These are phyloP conservation scores for Druceiella hillmani DNA, from an alignment of 2,888 invertebrate species.

Conservation along the genomic window DNA sequence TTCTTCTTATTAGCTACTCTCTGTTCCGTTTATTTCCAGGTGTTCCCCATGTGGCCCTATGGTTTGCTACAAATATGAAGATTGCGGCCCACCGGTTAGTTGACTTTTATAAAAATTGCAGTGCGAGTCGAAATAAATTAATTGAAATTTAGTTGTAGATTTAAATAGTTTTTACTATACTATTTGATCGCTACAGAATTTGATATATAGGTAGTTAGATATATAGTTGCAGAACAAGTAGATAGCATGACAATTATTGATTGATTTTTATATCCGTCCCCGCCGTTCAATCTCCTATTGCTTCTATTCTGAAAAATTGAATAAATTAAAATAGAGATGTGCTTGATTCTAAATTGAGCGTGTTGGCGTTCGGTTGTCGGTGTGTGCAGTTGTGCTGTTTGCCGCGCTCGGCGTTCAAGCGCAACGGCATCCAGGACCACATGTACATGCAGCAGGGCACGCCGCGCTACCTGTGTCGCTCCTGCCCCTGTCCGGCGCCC, in stretches of 20 bases:
- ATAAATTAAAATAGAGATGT: background rate
- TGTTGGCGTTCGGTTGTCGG: background rate
- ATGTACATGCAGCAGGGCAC: conserved; percentile 50
- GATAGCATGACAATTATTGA: no score
- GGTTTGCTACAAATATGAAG: conserved; percentile 51
- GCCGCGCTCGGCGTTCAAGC: conserved; percentile 49
- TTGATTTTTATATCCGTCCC: no score
- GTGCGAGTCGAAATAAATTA: no score
- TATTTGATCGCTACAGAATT: no score
- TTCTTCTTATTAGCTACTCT: no score
- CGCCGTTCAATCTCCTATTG: no score
- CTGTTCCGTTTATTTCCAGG: no score
- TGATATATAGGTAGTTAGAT: no score
- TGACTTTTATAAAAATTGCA: no score
- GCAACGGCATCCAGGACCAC: conserved; percentile 48
- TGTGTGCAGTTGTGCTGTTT: conserved; percentile 43
- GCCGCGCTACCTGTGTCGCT: conserved; percentile 45
- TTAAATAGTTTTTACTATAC: no score
- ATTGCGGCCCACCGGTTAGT: conserved; percentile 46
- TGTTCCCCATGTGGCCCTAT: conserved; percentile 47
- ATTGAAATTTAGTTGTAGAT: background rate
- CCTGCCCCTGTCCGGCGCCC: conserved; percentile 34
- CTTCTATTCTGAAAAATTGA: no score
- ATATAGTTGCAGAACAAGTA: no score
- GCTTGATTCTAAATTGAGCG: background rate